Evolutionary conservation across 2,888 invertebrate genomes (phyloP).

Genomic region (Trichacis sp.): DNA sequence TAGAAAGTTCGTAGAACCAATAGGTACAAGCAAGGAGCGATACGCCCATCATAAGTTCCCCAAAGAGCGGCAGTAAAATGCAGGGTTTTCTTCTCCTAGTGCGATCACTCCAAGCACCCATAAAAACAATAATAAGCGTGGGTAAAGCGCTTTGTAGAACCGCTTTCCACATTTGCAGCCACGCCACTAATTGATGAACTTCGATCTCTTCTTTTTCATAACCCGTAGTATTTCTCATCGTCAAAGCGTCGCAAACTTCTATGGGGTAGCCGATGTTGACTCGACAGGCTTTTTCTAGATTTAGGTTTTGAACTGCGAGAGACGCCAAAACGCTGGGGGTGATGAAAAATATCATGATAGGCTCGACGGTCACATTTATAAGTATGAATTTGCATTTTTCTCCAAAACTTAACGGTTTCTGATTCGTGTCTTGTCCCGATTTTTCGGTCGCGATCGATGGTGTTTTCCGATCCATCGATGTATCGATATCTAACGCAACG

Average conservation of each 20-base stretch:
- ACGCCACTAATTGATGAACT: constrained; percentile 75
- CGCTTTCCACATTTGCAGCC: constrained; percentile 89
- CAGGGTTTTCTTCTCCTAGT: constrained; percentile 81
- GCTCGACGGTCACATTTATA: constrained; percentile 80
- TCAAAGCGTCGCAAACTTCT: constrained; percentile 82
- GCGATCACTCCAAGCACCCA: constrained; percentile 77
- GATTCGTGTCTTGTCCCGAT: constrained; percentile 37
- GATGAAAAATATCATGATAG: constrained; percentile 81
- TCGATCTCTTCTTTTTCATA: constrained; percentile 75
- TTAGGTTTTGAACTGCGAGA: constrained; percentile 86
- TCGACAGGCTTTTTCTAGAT: constrained; percentile 87
- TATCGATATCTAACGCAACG: not conserved
- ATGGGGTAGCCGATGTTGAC: constrained; percentile 82
- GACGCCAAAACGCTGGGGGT: constrained; percentile 76
- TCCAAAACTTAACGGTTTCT: constrained; percentile 71
- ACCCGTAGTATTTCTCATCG: constrained; percentile 78
- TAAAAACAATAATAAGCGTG: constrained; percentile 83
- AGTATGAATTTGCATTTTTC: constrained; percentile 74
- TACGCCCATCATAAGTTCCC: constrained; percentile 83
- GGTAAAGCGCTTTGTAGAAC: constrained; percentile 85
- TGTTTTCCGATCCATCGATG: not conserved
- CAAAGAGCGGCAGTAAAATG: constrained; percentile 84
- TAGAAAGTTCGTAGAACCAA: constrained; percentile 82
- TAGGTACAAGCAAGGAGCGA: constrained; percentile 84
- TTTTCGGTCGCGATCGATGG: not conserved